Conservation (phyloP, 2,888 invertebrate genomes). For the Drosophila nigritarsus region DNA sequence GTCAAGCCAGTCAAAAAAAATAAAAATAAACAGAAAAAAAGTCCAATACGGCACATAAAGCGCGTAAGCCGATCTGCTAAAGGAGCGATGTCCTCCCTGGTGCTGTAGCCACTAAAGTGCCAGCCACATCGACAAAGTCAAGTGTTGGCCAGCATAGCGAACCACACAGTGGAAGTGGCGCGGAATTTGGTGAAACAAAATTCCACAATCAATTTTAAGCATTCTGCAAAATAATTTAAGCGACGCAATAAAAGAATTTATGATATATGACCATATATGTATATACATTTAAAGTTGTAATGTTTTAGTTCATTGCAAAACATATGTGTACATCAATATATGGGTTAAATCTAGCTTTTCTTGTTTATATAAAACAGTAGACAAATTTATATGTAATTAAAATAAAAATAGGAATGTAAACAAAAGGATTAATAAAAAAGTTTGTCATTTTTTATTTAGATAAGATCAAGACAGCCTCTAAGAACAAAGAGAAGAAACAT, state of each 20-base stretch:
- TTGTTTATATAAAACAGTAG: no score
- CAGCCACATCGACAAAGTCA: constrained; percentile 64
- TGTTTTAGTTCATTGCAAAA: background rate
- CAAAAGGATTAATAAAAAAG: background rate
- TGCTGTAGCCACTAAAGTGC: constrained; percentile 48
- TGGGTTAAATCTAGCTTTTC: background rate
- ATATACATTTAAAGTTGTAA: background rate
- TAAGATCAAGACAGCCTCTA: background rate
- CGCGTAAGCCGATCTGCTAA: constrained; percentile 78
- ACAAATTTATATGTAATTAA: background rate
- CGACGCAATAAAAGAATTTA: background rate
- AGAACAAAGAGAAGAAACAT: background rate
- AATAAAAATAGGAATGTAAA: background rate
- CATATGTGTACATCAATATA: background rate
- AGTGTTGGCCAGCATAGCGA: constrained; percentile 58
- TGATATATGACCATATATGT: constrained; percentile 2
- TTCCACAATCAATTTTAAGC: background rate
- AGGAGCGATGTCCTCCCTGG: constrained; percentile 60
- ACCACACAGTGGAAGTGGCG: constrained; percentile 45
- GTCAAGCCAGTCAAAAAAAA: constrained; percentile 4
- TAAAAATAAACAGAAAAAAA: constrained; percentile 11
- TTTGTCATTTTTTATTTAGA: background rate
- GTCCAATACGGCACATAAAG: constrained; percentile 64
- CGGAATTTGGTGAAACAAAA: background rate
- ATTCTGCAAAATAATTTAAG: constrained; percentile 8